Evolutionary conservation across 2,888 invertebrate genomes (phyloP).

Genomic region (Aspidapion aeneum): DNA sequence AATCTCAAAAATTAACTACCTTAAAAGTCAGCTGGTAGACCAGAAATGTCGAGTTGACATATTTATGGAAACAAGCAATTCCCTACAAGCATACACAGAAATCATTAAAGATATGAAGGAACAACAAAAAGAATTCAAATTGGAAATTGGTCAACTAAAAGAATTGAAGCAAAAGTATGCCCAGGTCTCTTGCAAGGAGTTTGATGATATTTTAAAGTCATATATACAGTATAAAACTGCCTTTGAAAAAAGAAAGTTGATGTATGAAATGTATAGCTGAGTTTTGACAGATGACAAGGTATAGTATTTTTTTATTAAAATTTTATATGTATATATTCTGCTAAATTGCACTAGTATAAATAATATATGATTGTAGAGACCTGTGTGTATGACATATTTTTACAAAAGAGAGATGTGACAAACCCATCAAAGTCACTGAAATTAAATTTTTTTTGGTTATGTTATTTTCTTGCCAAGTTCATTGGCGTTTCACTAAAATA

Average conservation of each 20-base stretch:
- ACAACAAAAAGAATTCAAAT: constrained; percentile 40
- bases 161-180: constrained; percentile 45
- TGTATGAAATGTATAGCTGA: constrained; percentile 18
- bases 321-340: no score
- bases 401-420: no score
- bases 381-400: no score
- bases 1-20: constrained; percentile 41
- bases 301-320: no score
- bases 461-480: no score
- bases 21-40: constrained; percentile 39
- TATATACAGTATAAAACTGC: constrained; percentile 45
- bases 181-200: constrained; percentile 45
- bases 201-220: constrained; percentile 45
- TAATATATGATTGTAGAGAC: no score
- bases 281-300: no score
- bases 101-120: constrained; percentile 44
- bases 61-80: constrained; percentile 46
- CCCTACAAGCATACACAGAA: constrained; percentile 45
- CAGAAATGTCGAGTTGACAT: constrained; percentile 39
- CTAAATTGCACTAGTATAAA: no score
- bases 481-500: no score
- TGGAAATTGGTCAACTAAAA: constrained; percentile 43
- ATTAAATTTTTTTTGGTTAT: no score
- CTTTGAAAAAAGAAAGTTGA: constrained; percentile 44
- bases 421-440: no score